A percentile compares a stretch with the other conserved stretches of the same genome.
phyloP scores from a whole-genome alignment of 2,797 vertebrate species.

The Natrix natrix region DNA sequence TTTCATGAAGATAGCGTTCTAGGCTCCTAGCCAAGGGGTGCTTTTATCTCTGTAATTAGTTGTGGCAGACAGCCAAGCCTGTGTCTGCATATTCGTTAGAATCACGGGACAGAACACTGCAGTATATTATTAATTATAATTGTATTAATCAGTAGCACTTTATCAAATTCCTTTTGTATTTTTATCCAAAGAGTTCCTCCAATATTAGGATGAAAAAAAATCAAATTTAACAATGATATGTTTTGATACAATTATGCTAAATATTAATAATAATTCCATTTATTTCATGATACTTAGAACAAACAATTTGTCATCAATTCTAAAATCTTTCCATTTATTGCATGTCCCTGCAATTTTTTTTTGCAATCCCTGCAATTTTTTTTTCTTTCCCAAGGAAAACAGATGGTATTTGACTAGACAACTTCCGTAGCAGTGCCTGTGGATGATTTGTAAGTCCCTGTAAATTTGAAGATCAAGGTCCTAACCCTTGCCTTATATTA shows the following conservation, averaged over 20 bases:
- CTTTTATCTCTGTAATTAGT: too few relatives aligned
- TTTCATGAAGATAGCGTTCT: too few relatives aligned
- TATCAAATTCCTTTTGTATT: background rate
- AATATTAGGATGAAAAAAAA: background rate
- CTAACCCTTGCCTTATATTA: background rate
- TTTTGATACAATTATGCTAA: background rate
- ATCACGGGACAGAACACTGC: background rate
- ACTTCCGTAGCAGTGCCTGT: background rate
- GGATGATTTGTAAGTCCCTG: background rate
- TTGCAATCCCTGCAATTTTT: background rate
- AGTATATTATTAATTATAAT: background rate
- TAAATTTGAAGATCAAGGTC: background rate
- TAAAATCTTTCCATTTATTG: background rate
- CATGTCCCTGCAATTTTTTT: background rate
- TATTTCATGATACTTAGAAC: background rate
- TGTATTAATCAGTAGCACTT: background rate
- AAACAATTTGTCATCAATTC: background rate
- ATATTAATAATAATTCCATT: background rate
- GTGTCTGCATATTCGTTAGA: too few relatives aligned
- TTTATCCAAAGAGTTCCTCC: background rate
- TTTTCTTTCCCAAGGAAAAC: background rate
- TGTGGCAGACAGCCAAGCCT: too few relatives aligned
- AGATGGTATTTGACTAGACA: background rate
- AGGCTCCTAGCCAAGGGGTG: too few relatives aligned
- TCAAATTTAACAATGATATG: background rate